Evolutionary conservation across 2,888 invertebrate species (phyloP).

Genomic region (Lapara coniferarum): DNA sequence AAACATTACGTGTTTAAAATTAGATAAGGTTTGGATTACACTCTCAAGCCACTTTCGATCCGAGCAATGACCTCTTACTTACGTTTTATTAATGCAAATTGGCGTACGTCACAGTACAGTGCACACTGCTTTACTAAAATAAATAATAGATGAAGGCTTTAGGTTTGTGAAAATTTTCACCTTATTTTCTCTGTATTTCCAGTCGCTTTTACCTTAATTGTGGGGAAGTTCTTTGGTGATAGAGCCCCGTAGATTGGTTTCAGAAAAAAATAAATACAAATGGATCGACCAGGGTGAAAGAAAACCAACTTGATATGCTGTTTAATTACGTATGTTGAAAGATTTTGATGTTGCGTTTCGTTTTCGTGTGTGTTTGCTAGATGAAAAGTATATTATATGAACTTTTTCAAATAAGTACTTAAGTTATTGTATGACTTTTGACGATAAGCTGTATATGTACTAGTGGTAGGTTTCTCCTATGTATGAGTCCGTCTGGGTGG

Average conservation of each 20-base stretch:
- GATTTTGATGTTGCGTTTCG: too few relatives aligned
- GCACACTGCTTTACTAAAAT: slow-evolving; percentile 6
- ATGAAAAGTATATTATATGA: too few relatives aligned
- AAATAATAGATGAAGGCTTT: slow-evolving; percentile 16
- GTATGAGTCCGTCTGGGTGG: too few relatives aligned
- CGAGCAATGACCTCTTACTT: slow-evolving; percentile 9
- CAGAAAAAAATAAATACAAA: not conserved
- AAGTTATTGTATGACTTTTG: too few relatives aligned
- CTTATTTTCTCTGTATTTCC: not conserved
- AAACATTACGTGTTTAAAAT: not conserved
- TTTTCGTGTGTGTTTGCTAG: too few relatives aligned
- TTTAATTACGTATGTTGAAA: too few relatives aligned
- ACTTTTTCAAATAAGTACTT: too few relatives aligned
- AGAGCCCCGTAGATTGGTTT: too few relatives aligned
- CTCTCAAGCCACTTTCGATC: slow-evolving; percentile 4
- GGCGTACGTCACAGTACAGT: slow-evolving; percentile 16
- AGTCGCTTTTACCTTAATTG: not conserved
- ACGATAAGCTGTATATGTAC: too few relatives aligned
- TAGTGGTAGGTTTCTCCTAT: too few relatives aligned
- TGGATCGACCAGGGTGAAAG: too few relatives aligned
- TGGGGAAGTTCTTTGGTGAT: not conserved
- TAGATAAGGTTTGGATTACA: slow-evolving; percentile 11
- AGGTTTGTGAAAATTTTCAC: not conserved
- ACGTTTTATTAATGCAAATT: slow-evolving; percentile 17
- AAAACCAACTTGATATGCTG: too few relatives aligned